Evolutionary conservation across 2,888 invertebrate species (phyloP).

Genomic region (Lordiphosa andalusiaca): DNA sequence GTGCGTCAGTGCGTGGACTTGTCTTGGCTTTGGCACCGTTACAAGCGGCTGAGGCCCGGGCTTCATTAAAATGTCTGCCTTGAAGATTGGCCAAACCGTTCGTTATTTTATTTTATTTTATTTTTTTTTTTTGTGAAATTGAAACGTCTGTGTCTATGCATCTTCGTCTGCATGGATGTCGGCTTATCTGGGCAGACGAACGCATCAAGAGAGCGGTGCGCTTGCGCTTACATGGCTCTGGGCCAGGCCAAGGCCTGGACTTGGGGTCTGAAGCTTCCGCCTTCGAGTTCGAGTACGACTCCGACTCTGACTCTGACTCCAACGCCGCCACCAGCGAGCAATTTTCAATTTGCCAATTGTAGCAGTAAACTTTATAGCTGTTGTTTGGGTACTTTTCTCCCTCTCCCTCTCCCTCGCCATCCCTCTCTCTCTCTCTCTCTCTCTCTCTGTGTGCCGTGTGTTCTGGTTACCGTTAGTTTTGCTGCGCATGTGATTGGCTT

Average conservation of each 20-base stretch:
- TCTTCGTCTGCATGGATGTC: slow-evolving; percentile 55
- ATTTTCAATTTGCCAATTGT: slow-evolving; percentile 77
- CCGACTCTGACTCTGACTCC: slow-evolving; percentile 19
- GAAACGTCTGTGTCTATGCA: slow-evolving; percentile 71
- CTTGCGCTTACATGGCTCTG: slow-evolving; percentile 39
- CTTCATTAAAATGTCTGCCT: slow-evolving; percentile 74
- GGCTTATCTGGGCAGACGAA: slow-evolving; percentile 62
- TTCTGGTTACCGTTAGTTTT: slow-evolving; percentile 55
- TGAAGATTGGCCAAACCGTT: slow-evolving; percentile 51
- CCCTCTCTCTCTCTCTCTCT: slow-evolving; percentile 1
- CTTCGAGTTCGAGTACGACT: slow-evolving; percentile 15
- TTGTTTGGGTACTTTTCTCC: slow-evolving; percentile 34
- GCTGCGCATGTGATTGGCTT: slow-evolving; percentile 65
- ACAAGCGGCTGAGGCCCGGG: slow-evolving; percentile 34
- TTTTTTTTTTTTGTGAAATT: slow-evolving; percentile 54
- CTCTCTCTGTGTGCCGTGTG: slow-evolving; percentile 1
- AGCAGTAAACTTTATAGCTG: slow-evolving; percentile 72
- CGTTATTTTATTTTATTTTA: slow-evolving; percentile 7
- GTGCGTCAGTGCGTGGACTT: slow-evolving; percentile 47
- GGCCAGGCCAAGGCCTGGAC: slow-evolving; percentile 45
- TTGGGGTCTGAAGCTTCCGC: slow-evolving; percentile 23
- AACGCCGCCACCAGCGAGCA: slow-evolving; percentile 51
- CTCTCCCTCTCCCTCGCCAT: not conserved
- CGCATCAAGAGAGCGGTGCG: slow-evolving; percentile 46
- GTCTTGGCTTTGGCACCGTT: slow-evolving; percentile 50